A percentile compares a stretch with the other conserved stretches of the same genome.
Conservation (phyloP, 2,113 vertebrate species). For the Ahaetulla prasina region DNA sequence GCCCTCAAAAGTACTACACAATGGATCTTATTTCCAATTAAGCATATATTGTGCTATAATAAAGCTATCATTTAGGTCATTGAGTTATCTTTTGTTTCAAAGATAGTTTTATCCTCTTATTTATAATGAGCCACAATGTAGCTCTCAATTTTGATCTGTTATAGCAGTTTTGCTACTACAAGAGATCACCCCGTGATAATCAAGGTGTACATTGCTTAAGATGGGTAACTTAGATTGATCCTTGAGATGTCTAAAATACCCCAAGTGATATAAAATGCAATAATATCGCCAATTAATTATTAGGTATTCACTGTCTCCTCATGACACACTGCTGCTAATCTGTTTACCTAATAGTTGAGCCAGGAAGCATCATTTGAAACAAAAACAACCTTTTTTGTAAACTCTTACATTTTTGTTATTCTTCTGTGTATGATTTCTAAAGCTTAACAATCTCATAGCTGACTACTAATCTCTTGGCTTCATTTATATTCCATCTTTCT, state of each 20-base stretch:
- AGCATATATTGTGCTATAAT: neutral
- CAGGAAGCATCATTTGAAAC: neutral
- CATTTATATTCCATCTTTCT: neutral
- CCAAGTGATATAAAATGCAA: neutral
- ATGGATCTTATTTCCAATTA: neutral
- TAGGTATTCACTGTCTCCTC: neutral
- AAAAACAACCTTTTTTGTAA: neutral
- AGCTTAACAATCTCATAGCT: neutral
- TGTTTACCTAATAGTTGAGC: neutral
- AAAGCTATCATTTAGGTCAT: neutral
- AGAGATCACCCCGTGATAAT: neutral
- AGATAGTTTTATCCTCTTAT: slow-evolving; percentile 17
- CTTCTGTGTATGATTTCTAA: neutral
- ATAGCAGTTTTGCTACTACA: neutral
- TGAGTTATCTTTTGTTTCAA: neutral
- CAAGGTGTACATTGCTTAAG: neutral
- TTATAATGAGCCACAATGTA: neutral
- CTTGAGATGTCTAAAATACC: neutral
- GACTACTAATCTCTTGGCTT: neutral
- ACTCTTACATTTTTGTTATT: neutral
- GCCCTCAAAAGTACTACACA: neutral
- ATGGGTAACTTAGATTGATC: neutral
- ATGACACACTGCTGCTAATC: neutral
- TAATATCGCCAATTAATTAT: neutral
- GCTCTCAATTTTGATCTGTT: neutral